A percentile compares a stretch with the other conserved stretches of the same genome.
These are phyloP conservation scores for Neoitamus cyanurus DNA, from an alignment of 2,888 invertebrate genomes.

Conservation along the genomic window DNA sequence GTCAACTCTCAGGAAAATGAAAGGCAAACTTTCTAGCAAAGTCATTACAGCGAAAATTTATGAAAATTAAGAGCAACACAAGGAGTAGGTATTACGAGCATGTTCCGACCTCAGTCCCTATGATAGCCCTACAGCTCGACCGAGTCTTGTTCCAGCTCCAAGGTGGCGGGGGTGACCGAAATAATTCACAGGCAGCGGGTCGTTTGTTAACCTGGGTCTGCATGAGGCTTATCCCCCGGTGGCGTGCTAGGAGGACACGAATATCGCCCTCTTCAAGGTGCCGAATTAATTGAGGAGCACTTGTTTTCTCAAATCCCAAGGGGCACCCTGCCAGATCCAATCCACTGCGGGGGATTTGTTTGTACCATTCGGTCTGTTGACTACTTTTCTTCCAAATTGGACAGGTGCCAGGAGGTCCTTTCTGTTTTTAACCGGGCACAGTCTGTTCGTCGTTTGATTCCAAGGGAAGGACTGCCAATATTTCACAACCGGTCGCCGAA, in stretches of 20 bases:
- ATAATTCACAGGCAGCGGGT: not conserved
- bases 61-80: slow-evolving; percentile 17
- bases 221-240: not conserved
- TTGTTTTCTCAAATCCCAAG: not conserved
- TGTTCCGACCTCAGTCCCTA: not conserved
- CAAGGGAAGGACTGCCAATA: not conserved
- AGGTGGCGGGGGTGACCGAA: not conserved
- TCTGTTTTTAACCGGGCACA: not conserved
- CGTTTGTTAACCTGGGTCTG: not conserved
- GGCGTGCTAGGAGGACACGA: not conserved
- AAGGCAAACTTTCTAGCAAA: slow-evolving; percentile 13
- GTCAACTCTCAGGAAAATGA: slow-evolving; percentile 12
- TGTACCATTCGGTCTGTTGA: not conserved
- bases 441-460: not conserved
- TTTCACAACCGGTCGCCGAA: not conserved
- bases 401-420: not conserved
- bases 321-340: not conserved
- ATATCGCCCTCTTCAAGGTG: not conserved
- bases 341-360: not conserved
- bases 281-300: not conserved
- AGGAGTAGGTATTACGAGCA: not conserved
- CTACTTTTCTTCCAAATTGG: not conserved
- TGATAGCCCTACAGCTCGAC: not conserved
- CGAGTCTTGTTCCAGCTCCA: not conserved
- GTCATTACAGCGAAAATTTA: slow-evolving; percentile 11